Base-by-base conservation (phyloP, 1,140 invertebrate genomes). In the Stegodyphus mimosarum region DNA sequence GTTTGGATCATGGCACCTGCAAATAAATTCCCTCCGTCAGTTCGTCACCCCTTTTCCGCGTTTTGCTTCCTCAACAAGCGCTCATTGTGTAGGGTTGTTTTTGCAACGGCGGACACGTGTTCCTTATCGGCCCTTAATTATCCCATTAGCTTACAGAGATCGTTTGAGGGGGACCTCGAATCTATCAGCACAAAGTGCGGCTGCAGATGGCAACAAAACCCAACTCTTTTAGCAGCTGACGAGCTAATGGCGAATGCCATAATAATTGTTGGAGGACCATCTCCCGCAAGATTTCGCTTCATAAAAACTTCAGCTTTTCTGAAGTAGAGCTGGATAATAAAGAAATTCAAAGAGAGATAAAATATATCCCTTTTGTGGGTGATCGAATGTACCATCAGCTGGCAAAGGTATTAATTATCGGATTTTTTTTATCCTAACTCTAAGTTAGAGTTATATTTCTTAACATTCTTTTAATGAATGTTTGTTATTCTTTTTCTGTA, bases 121-220 rank as follows among this genome's bases (percentile, higher is more conserved):
- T 69, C 77, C 64, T 79, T 70, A 79, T 79, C 51, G 77, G 66
- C 6, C 17, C 77, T 79, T 79, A 79, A 79, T 79, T 79, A 79
- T 79, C 77, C 77, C 77, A 79, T 79, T 79, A 79, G 64, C 64
- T 55, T 18, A 53, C 51, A 64, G 52, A 9, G 18, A 79, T 79
- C 64, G 77, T 79, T 79, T 69, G 77, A n/a, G 18, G 74, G 63
- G 74, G 10, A 15, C 3, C 13, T 33, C 77, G 51, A 79, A 53
- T 70, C 75, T 63, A 77, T 77, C 75, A 77, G 75, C 13, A 64
- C 53, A 50, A n/a, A 60, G 7, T 74, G 52, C 52, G 72, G 52
- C 18, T 66, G 50, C 77, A 79, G 77, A 79, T 79, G 77, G 74
- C 60, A 33, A 60, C 72, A 9, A 49, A 76, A 64, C 60, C 60